Evolutionary conservation across 2,113 vertebrate genomes (phyloP).

Genomic region (Patagioenas fasciata): DNA sequence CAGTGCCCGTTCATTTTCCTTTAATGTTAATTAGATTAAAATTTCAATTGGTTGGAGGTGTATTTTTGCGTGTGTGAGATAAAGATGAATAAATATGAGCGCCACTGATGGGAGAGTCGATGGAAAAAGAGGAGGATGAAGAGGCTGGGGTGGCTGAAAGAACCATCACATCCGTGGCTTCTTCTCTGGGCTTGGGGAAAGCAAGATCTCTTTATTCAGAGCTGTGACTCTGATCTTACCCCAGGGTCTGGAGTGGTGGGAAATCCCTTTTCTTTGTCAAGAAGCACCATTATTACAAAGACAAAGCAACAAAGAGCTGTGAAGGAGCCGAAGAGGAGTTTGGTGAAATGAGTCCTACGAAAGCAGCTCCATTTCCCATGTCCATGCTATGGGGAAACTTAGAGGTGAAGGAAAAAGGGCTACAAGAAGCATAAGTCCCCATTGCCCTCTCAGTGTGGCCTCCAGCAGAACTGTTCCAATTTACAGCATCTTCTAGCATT

Average conservation of each 20-base stretch:
- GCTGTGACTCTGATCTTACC: neutral
- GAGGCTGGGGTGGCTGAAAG: accelerated
- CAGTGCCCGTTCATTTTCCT: neutral
- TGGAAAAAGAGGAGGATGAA: neutral
- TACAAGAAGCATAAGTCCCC: neutral
- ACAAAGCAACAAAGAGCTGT: neutral
- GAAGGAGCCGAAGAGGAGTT: neutral
- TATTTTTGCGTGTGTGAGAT: neutral
- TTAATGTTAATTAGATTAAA: constrained; percentile 37
- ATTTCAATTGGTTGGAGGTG: neutral
- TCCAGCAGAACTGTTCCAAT: neutral
- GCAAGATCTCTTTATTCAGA: neutral
- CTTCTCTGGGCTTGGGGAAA: neutral
- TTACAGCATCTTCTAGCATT: neutral
- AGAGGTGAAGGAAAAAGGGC: neutral
- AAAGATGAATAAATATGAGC: neutral
- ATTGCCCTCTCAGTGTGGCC: neutral
- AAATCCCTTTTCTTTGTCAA: neutral
- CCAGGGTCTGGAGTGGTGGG: neutral
- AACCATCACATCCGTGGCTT: neutral
- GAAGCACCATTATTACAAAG: neutral
- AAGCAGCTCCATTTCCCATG: neutral
- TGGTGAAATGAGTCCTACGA: neutral
- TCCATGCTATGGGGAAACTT: accelerated
- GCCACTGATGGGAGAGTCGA: accelerated